Conservation (phyloP, 2,888 invertebrate genomes). For the Acanthosepion lycidas region DNA sequence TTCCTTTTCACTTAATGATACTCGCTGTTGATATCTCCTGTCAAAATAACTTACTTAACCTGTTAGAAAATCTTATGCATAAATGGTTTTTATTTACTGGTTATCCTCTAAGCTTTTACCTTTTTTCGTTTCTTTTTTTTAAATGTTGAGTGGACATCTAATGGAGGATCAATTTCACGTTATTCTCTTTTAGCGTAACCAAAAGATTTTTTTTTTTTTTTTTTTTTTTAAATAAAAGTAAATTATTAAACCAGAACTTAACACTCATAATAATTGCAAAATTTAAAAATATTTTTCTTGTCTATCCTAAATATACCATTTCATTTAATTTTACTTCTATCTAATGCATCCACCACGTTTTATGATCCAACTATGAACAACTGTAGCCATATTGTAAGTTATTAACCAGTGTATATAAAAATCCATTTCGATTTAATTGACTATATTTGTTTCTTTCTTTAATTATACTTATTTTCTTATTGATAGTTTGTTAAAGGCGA, state of each 20-base stretch:
- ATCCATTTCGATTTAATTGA: not conserved
- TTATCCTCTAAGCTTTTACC: too few relatives aligned
- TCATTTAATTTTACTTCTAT: not conserved
- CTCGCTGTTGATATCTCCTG: too few relatives aligned
- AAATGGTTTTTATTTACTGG: too few relatives aligned
- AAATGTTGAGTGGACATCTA: not conserved
- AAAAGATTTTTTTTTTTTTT: too few relatives aligned
- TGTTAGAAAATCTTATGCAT: too few relatives aligned
- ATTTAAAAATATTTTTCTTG: not conserved
- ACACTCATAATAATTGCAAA: not conserved
- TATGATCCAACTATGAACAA: not conserved
- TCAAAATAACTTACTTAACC: too few relatives aligned
- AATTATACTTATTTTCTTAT: not conserved
- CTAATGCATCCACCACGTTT: not conserved
- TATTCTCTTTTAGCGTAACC: too few relatives aligned
- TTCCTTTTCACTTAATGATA: too few relatives aligned
- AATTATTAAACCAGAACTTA: not conserved
- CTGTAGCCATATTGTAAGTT: slow-evolving; percentile 33
- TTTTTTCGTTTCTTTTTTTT: too few relatives aligned
- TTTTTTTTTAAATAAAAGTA: not conserved
- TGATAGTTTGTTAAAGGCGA: not conserved
- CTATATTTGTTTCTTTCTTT: not conserved
- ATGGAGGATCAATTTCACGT: not conserved
- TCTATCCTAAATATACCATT: not conserved
- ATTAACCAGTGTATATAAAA: not conserved